Conservation (phyloP, 2,888 invertebrate species). For the Tribolium freemani region DNA sequence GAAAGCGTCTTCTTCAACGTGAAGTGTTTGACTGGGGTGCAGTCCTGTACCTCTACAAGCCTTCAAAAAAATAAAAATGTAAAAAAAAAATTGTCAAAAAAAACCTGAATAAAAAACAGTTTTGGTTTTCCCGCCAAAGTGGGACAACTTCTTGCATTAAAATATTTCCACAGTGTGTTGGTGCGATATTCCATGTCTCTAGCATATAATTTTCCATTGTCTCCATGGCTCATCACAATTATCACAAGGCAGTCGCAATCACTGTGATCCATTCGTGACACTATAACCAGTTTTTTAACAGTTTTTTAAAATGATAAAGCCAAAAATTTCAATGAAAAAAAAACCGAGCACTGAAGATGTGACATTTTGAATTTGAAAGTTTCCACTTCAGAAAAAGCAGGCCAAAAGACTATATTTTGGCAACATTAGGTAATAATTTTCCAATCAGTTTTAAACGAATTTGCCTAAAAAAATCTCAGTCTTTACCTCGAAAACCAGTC, state of each 20-base stretch:
- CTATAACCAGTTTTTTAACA: conserved; percentile 52
- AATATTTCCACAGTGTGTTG: conserved; percentile 73
- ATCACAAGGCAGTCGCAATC: conserved; percentile 74
- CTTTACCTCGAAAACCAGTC: too few relatives aligned
- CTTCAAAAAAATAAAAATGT: conserved; percentile 48
- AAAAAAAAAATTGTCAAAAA: background rate
- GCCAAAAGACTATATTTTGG: too few relatives aligned
- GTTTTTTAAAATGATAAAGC: background rate
- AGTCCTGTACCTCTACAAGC: conserved; percentile 74
- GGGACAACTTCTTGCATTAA: conserved; percentile 73
- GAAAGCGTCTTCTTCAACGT: conserved; percentile 35
- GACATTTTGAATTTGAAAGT: too few relatives aligned
- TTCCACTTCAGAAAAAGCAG: too few relatives aligned
- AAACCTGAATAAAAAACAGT: conserved; percentile 76
- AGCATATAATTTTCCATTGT: conserved; percentile 73
- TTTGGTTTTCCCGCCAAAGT: conserved; percentile 79
- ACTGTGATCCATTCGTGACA: conserved; percentile 70
- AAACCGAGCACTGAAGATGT: too few relatives aligned
- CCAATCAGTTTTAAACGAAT: too few relatives aligned
- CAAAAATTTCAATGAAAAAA: too few relatives aligned
- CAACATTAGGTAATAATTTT: too few relatives aligned
- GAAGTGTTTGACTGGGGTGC: conserved; percentile 14
- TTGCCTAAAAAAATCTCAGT: too few relatives aligned
- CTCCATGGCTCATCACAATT: conserved; percentile 77
- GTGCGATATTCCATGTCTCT: conserved; percentile 72